A percentile compares a stretch with the other conserved stretches of the same genome.
phyloP scores from a whole-genome alignment of 1,140 invertebrate species.

The Ladona fulva region DNA sequence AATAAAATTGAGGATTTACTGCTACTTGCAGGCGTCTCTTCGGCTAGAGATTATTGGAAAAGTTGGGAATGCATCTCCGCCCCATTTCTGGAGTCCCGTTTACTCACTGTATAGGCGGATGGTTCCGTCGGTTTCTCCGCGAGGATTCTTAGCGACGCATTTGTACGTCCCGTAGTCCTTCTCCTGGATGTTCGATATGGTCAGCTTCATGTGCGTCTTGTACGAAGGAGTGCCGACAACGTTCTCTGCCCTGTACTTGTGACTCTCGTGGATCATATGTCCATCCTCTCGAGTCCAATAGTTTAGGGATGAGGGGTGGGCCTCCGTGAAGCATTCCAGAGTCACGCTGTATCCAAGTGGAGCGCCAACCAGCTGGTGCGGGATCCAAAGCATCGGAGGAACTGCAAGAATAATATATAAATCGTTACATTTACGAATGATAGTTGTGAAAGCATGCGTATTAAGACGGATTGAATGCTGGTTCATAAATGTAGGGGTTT shows the following conservation, averaged over 20 bases:
- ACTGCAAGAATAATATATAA: slow-evolving; percentile 67
- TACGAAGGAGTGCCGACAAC: slow-evolving; percentile 58
- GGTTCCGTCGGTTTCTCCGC: slow-evolving; percentile 83
- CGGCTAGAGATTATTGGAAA: too few relatives aligned
- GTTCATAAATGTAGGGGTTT: too few relatives aligned
- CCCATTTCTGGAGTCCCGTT: too few relatives aligned
- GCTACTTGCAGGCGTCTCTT: too few relatives aligned
- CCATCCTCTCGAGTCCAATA: slow-evolving; percentile 84
- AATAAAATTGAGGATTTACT: too few relatives aligned
- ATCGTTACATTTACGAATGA: too few relatives aligned
- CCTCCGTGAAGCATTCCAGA: slow-evolving; percentile 81
- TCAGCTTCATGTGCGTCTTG: slow-evolving; percentile 74
- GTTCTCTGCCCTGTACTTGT: slow-evolving; percentile 62
- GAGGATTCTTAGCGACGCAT: slow-evolving; percentile 85
- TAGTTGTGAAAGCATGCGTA: too few relatives aligned
- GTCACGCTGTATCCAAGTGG: slow-evolving; percentile 70
- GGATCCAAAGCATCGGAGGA: slow-evolving; percentile 82
- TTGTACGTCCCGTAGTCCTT: slow-evolving; percentile 80
- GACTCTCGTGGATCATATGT: slow-evolving; percentile 77
- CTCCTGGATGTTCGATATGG: slow-evolving; percentile 46
- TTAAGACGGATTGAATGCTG: too few relatives aligned
- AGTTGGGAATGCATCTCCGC: too few relatives aligned
- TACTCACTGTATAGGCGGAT: slow-evolving; percentile 84
- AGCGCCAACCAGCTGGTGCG: slow-evolving; percentile 78
- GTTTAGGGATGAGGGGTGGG: slow-evolving; percentile 81